Percentiles rank a stretch among this genome's conserved stretches.
These are phyloP conservation scores for Neodiprion virginianus DNA, from an alignment of 1,140 invertebrate species.

Conservation along the genomic window DNA sequence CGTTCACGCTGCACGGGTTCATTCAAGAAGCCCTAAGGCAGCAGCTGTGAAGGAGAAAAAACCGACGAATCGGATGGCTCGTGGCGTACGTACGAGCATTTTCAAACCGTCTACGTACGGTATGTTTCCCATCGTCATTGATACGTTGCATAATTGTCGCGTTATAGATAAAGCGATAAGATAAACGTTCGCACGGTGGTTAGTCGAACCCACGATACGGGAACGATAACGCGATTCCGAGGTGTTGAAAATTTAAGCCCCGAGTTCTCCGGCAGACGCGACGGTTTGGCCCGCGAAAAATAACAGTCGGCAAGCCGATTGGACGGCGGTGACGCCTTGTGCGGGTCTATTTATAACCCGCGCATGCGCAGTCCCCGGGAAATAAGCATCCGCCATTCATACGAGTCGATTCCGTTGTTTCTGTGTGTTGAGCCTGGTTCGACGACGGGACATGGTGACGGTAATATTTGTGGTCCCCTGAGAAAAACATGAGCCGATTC, in stretches of 20 bases:
- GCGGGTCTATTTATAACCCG: slow-evolving; percentile 50
- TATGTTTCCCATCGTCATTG: no score
- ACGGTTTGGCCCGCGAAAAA: slow-evolving; percentile 8
- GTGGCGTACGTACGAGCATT: background rate
- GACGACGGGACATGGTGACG: slow-evolving; percentile 46
- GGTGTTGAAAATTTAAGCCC: no score
- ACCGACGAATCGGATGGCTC: background rate
- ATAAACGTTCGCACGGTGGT: background rate
- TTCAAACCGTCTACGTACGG: no score
- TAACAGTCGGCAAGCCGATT: slow-evolving; percentile 31
- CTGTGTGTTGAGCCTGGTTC: slow-evolving; percentile 46
- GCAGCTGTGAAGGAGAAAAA: background rate
- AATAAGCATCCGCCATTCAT: slow-evolving; percentile 58
- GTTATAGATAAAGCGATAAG: background rate
- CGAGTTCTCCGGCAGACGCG: background rate
- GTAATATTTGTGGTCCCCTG: slow-evolving; percentile 43
- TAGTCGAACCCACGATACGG: no score
- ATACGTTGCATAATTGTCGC: background rate
- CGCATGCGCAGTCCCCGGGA: slow-evolving; percentile 42
- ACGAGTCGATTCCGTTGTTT: slow-evolving; percentile 54
- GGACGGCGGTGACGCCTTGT: slow-evolving; percentile 45
- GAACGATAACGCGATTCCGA: background rate
- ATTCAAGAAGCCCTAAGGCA: background rate
- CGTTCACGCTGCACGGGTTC: background rate
- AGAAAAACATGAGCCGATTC: slow-evolving; percentile 47